These are phyloP conservation scores for Schrankia costaestrigalis DNA, from an alignment of 2,888 invertebrate genomes.

Conservation along the genomic window DNA sequence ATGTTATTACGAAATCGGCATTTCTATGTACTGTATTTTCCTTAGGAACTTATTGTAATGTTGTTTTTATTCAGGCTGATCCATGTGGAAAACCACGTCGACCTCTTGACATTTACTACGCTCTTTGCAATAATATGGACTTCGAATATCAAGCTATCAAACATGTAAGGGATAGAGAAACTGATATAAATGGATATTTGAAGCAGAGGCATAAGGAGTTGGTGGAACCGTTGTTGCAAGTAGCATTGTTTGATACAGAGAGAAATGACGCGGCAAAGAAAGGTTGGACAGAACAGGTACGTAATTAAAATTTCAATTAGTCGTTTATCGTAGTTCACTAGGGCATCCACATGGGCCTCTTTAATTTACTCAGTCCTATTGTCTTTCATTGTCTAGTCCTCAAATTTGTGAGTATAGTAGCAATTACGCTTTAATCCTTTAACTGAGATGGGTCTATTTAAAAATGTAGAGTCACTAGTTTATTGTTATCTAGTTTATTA, in stretches of 20 bases:
- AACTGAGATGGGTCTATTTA: too few species aligned
- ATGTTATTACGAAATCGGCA: too few species aligned
- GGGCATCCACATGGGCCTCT: not conserved
- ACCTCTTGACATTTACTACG: slow-evolving; percentile 82
- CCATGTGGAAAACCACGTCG: slow-evolving; percentile 80
- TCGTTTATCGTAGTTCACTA: not conserved
- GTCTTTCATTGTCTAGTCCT: too few species aligned
- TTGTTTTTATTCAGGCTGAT: slow-evolving; percentile 80
- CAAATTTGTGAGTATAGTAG: too few species aligned
- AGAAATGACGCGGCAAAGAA: slow-evolving; percentile 74
- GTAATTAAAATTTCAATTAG: not conserved
- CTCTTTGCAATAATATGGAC: slow-evolving; percentile 82
- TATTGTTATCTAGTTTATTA: too few species aligned
- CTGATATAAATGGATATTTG: slow-evolving; percentile 67
- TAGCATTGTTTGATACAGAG: slow-evolving; percentile 78
- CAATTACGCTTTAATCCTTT: too few species aligned
- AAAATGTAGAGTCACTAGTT: too few species aligned
- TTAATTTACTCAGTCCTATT: too few species aligned
- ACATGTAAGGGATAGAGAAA: slow-evolving; percentile 70
- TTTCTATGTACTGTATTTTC: too few species aligned
- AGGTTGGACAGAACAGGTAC: slow-evolving; percentile 74
- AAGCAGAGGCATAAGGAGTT: slow-evolving; percentile 62
- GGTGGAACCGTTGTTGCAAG: slow-evolving; percentile 62
- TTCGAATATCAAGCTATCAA: slow-evolving; percentile 81
- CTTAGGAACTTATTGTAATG: too few species aligned